These are phyloP conservation scores for Heloderma charlesbogerti DNA, from an alignment of 2,113 vertebrate species.

Conservation along the genomic window DNA sequence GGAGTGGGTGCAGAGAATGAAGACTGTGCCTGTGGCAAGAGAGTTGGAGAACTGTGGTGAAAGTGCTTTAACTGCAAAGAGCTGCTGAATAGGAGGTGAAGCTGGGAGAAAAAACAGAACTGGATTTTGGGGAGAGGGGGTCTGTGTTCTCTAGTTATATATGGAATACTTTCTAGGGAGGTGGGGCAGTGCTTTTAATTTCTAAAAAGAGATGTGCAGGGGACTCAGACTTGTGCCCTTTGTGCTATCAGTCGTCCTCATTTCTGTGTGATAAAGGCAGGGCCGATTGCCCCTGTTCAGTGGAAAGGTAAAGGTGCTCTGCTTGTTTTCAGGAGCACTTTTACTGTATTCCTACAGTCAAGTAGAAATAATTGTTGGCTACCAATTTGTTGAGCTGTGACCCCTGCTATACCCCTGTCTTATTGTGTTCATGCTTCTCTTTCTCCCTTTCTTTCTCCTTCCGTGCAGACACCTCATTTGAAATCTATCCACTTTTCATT, in stretches of 20 bases:
- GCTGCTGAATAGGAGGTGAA: not conserved
- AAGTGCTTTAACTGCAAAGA: not conserved
- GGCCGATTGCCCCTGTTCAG: no score
- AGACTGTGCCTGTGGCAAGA: not conserved
- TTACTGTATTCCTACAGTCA: not conserved
- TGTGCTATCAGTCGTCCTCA: not conserved
- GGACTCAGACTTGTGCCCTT: not conserved
- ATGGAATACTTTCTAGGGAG: not conserved
- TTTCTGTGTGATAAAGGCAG: not conserved
- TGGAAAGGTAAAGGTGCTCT: not conserved
- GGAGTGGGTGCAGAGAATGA: not conserved
- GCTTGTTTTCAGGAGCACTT: not conserved
- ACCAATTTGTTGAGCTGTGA: not conserved
- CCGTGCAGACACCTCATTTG: not conserved
- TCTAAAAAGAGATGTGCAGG: not conserved
- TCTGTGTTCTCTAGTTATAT: not conserved
- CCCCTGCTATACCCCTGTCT: no score
- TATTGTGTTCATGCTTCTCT: not conserved
- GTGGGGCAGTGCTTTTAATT: not conserved
- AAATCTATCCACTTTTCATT: slow-evolving; percentile 6
- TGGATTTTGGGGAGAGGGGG: not conserved
- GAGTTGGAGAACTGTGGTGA: not conserved
- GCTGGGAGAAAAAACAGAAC: not conserved
- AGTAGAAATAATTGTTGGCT: no score
- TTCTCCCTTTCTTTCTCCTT: not conserved